These are phyloP conservation scores for Sturmia bella DNA, from an alignment of 2,888 invertebrate genomes.

Conservation along the genomic window DNA sequence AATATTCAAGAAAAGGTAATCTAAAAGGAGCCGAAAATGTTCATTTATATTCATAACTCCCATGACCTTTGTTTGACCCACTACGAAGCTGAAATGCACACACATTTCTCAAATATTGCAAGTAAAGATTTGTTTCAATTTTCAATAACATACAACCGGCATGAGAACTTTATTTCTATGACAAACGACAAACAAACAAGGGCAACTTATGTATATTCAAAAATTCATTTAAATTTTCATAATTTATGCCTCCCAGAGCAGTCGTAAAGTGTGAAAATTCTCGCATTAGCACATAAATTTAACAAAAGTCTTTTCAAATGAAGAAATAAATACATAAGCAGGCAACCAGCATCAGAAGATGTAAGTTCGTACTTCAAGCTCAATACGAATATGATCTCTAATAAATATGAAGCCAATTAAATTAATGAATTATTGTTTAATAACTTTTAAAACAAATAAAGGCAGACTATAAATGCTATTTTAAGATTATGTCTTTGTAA, in stretches of 20 bases:
- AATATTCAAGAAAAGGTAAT: too few species aligned
- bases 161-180: conserved; percentile 51
- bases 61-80: conserved; percentile 7
- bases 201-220: conserved; percentile 66
- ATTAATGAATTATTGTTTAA: conserved; percentile 1
- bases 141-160: conserved; percentile 10
- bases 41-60: conserved; percentile 48
- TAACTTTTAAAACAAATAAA: conserved; percentile 1
- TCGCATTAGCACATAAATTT: not conserved
- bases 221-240: conserved; percentile 78
- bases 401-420: conserved; percentile 45
- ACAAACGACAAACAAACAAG: conserved; percentile 1
- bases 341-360: too few species aligned
- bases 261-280: conserved; percentile 74
- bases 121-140: not conserved
- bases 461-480: not conserved
- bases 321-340: conserved; percentile 2
- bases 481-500: conserved; percentile 27
- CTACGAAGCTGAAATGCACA: not conserved
- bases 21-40: not conserved
- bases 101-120: conserved; percentile 39
- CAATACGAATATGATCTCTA: conserved; percentile 19
- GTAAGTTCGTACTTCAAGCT: not conserved
- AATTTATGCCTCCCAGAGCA: conserved; percentile 77
- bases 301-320: not conserved